Conservation (phyloP, 1,140 invertebrate species). For the Leptoteleia sp. region DNA sequence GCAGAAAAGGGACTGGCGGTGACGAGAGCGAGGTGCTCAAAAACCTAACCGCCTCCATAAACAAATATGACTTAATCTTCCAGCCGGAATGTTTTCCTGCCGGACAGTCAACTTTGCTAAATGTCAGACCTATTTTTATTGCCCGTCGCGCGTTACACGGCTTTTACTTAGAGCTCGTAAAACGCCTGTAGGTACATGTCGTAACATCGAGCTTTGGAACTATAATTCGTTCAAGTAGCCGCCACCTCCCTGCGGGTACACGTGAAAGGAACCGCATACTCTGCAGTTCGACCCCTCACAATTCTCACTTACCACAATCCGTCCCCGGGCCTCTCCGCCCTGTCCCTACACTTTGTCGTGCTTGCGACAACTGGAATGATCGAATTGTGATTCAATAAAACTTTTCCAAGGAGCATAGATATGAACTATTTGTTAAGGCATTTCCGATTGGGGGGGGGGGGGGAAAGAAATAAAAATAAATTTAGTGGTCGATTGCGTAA, state of each 20-base stretch:
- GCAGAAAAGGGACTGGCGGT: too few species aligned
- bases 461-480: too few species aligned
- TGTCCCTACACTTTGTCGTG: constrained; percentile 42
- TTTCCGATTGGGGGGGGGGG: too few species aligned
- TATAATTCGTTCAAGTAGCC: constrained; percentile 67
- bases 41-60: too few species aligned
- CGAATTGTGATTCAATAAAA: constrained; percentile 62
- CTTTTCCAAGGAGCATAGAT: constrained; percentile 12
- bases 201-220: constrained; percentile 62
- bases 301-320: constrained; percentile 59
- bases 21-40: too few species aligned
- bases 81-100: background rate
- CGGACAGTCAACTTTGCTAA: constrained; percentile 19
- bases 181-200: constrained; percentile 64
- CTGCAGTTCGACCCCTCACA: constrained; percentile 56
- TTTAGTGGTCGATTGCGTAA: background rate
- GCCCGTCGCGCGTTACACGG: constrained; percentile 38
- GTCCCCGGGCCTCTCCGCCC: constrained; percentile 21
- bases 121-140: constrained; percentile 51
- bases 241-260: constrained; percentile 61
- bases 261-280: constrained; percentile 63
- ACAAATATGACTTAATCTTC: too few species aligned
- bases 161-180: constrained; percentile 50
- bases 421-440: constrained; percentile 4
- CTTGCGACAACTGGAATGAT: constrained; percentile 60